A percentile compares a stretch with the other conserved stretches of the same genome.
Conservation (phyloP, 2,797 vertebrate genomes). For the Myripristis jacobus region DNA sequence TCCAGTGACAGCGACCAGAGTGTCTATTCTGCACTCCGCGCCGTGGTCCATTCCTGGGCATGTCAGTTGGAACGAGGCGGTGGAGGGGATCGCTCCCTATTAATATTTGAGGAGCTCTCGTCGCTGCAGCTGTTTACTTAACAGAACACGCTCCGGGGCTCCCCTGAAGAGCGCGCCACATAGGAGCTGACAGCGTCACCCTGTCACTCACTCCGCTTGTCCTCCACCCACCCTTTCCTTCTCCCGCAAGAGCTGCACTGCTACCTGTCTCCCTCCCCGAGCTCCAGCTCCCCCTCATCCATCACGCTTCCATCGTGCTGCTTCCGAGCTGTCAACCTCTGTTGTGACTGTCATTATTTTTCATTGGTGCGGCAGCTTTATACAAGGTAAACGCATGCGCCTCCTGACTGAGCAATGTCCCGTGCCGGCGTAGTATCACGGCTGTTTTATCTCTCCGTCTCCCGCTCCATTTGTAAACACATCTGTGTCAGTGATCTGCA, state of each 20-base stretch:
- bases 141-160: constrained; percentile 75
- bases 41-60: constrained; percentile 57
- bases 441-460: constrained; percentile 20
- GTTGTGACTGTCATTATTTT: constrained; percentile 64
- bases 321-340: constrained; percentile 66
- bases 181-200: constrained; percentile 69
- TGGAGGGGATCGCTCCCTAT: constrained; percentile 67
- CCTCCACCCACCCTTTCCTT: constrained; percentile 18
- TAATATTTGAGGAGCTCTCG: constrained; percentile 82
- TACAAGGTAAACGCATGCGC: constrained; percentile 18
- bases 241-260: constrained; percentile 40
- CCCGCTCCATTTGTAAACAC: constrained; percentile 55
- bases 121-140: constrained; percentile 82
- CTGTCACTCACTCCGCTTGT: constrained; percentile 69
- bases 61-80: constrained; percentile 52
- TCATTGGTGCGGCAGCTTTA: constrained; percentile 60
- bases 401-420: constrained; percentile 23
- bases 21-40: background rate
- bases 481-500: constrained; percentile 44
- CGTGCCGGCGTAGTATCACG: background rate
- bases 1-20: constrained; percentile 1
- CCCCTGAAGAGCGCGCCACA: constrained; percentile 62
- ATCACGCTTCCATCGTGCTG: constrained; percentile 52
- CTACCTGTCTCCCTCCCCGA: constrained; percentile 50
- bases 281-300: constrained; percentile 51